Percentiles rank a stretch among this genome's conserved stretches.
Conservation (phyloP, 2,113 vertebrate species). For the Hemiscyllium ocellatum region DNA sequence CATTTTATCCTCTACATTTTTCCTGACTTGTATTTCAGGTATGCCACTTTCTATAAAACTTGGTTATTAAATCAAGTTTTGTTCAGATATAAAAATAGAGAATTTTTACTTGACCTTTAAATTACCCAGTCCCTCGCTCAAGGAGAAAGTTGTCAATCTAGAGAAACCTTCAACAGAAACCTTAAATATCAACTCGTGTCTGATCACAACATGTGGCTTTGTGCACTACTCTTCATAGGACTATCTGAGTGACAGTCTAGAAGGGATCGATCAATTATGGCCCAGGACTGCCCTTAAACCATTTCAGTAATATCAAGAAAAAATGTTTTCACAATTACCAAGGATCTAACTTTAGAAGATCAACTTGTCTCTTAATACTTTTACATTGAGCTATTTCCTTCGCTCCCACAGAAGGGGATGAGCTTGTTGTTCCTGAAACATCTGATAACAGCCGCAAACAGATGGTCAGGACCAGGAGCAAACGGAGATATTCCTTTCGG, state of each 20-base stretch:
- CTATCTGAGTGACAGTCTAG: neutral
- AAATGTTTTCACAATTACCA: neutral
- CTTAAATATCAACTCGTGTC: neutral
- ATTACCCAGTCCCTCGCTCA: neutral
- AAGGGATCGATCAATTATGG: neutral
- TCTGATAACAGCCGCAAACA: constrained; percentile 96
- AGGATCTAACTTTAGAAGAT: neutral
- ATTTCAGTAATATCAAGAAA: neutral
- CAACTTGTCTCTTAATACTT: neutral
- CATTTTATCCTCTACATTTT: neutral
- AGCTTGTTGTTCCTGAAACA: constrained; percentile 91
- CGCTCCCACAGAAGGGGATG: constrained; percentile 78
- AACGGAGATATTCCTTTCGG: constrained; percentile 90
- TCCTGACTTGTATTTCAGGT: neutral
- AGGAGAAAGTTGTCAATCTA: neutral
- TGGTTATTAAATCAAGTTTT: neutral
- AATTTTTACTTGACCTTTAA: neutral
- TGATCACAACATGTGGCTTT: neutral
- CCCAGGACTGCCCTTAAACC: neutral
- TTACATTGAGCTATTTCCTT: neutral
- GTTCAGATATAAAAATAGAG: neutral
- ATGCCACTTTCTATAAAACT: neutral
- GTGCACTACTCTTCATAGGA: neutral
- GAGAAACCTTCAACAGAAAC: neutral
- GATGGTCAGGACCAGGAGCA: constrained; percentile 94